Percentiles rank a stretch among this genome's conserved stretches.
Evolutionary conservation across 2,113 vertebrate genomes (phyloP).

Genomic region (Chrysochloris asiatica): DNA sequence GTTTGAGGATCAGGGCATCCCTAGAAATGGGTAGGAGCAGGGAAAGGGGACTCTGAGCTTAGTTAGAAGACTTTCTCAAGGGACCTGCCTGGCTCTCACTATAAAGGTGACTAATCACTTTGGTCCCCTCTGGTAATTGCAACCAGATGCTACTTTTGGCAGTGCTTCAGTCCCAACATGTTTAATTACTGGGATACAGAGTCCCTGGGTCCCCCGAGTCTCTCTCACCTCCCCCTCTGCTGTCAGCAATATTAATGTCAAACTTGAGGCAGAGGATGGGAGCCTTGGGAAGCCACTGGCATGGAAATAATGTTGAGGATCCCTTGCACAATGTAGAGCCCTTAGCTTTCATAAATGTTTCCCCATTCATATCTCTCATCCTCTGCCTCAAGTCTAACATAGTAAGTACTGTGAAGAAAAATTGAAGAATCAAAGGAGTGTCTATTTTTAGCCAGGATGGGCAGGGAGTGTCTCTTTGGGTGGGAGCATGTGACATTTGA

Average conservation of each 20-base stretch:
- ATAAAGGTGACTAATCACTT: slow-evolving; percentile 82
- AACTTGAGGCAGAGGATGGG: slow-evolving; percentile 62
- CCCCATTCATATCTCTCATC: background rate
- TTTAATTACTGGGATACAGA: slow-evolving; percentile 76
- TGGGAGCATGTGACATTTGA: background rate
- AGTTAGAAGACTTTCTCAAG: slow-evolving; percentile 53
- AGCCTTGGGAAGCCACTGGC: slow-evolving; percentile 62
- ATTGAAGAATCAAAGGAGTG: background rate
- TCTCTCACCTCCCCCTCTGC: slow-evolving; percentile 56
- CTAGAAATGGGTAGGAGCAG: slow-evolving; percentile 29
- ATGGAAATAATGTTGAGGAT: slow-evolving; percentile 59
- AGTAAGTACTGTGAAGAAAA: slow-evolving; percentile 17
- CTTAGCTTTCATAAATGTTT: slow-evolving; percentile 33
- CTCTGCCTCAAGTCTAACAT: background rate
- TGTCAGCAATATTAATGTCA: slow-evolving; percentile 76
- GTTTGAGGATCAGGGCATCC: slow-evolving; percentile 31
- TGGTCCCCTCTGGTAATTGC: slow-evolving; percentile 79
- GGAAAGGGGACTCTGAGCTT: slow-evolving; percentile 37
- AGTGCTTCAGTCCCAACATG: slow-evolving; percentile 75
- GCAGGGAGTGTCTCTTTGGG: too few species aligned
- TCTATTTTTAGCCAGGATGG: background rate
- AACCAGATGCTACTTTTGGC: slow-evolving; percentile 80
- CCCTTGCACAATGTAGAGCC: background rate
- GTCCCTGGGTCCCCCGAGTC: slow-evolving; percentile 60
- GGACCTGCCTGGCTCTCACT: slow-evolving; percentile 77